Evolutionary conservation across 2,113 vertebrate genomes (phyloP), one percentile per base, ranked within the genome.

Genomic region (Pteronura brasiliensis): DNA sequence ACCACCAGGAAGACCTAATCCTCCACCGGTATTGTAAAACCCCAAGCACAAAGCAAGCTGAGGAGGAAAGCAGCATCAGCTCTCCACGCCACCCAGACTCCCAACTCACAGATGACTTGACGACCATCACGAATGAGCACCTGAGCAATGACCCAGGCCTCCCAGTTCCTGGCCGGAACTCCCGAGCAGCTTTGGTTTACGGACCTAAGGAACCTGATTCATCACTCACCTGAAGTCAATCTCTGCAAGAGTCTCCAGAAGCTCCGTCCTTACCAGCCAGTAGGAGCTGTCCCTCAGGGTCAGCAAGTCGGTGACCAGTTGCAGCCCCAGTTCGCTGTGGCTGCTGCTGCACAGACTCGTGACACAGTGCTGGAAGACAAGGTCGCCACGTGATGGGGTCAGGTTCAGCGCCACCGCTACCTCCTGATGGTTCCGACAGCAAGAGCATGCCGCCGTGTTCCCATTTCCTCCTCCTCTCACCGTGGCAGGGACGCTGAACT

Each of bases 191-290:
- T 6, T 20, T 3, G 9, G 18, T 4, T 13, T 63, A 5, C 4
- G 0, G 17, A 23, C 74, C 63, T 1, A 6, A 13, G 0, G 7
- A 36, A 20, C 6, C 14, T 1, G 7, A 44, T 1, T 34, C 7
- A 79, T 42, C 7, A 80, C 98, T 96, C 98, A 99, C 99, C 99
- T 98, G 92, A 99, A 99, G 98, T 99, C 99, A 11, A 99, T 98
- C 95, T 99, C 99, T 2, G 99, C 99, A 79, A 99, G 98, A 0
- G 99, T 99, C 95, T 99, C 99, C 96, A 99, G 96, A 59, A 99
- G 99, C 97, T 99, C 99, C 0, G 99, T 99, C 96, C 99, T 99
- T 90, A 99, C 99, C 3, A 99, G 99, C 99, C 99, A 99, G 14
- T 99, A 99, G 3, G 99, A 99, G 36, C 99, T 99, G 74, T 99